Evolutionary conservation across 2,888 invertebrate genomes (phyloP).

Genomic region (Endotricha flammealis): DNA sequence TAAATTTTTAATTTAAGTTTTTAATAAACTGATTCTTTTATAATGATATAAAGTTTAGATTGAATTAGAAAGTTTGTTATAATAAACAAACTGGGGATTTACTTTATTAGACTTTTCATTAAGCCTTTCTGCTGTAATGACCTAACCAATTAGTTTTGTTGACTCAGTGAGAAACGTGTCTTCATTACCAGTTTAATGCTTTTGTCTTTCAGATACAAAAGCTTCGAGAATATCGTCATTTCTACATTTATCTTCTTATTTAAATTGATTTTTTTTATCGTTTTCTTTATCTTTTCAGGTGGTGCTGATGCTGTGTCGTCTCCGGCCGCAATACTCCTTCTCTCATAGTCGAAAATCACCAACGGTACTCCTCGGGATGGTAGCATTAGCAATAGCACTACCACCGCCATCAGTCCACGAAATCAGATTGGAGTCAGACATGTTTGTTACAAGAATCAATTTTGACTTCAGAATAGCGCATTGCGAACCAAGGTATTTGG

Average conservation of each 20-base stretch:
- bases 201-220: no score
- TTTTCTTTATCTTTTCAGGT: constrained; percentile 82
- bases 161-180: no score
- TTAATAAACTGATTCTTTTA: constrained; percentile 9
- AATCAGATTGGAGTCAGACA: constrained; percentile 94
- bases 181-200: no score
- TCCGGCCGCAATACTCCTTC: constrained; percentile 95
- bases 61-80: background rate
- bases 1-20: no score
- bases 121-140: no score
- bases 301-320: constrained; percentile 92
- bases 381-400: constrained; percentile 95
- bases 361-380: constrained; percentile 94
- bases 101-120: no score
- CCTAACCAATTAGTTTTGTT: no score
- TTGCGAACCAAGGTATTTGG: constrained; percentile 93
- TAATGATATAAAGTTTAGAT: background rate
- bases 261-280: no score
- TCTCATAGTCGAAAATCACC: constrained; percentile 92
- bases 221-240: no score
- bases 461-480: constrained; percentile 98
- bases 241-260: no score
- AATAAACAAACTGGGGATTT: background rate
- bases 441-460: constrained; percentile 97
- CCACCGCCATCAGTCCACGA: constrained; percentile 98